Conservation (phyloP, 2,797 vertebrate genomes). For the Pangasius larnaudii region DNA sequence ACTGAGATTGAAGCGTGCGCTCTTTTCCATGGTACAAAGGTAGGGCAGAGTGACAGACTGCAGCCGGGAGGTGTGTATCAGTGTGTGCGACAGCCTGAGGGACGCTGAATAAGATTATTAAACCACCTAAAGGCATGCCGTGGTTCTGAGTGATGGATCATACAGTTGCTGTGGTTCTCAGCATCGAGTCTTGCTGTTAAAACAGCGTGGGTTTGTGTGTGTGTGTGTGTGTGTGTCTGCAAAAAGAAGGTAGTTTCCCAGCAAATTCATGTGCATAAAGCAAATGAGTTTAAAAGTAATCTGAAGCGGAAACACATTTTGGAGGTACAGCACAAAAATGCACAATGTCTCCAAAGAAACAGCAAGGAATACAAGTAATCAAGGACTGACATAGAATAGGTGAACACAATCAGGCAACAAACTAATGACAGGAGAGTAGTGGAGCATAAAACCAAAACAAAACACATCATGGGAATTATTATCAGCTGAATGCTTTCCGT, state of each 20-base stretch:
- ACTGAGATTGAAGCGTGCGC: conserved; percentile 26
- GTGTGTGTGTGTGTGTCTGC: neutral
- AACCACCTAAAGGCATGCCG: neutral
- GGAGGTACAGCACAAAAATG: neutral
- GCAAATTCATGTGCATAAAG: neutral
- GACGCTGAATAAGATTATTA: neutral
- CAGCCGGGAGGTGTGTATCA: neutral
- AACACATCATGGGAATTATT: neutral
- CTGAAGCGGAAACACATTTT: neutral
- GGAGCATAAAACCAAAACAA: neutral
- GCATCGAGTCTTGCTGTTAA: neutral
- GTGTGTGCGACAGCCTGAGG: neutral
- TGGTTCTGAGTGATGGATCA: neutral
- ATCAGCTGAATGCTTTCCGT: neutral
- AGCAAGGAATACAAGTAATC: neutral
- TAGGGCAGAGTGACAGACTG: conserved; percentile 6
- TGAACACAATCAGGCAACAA: neutral
- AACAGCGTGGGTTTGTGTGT: neutral
- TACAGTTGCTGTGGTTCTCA: no score
- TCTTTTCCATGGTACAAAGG: neutral
- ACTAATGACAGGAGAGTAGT: neutral
- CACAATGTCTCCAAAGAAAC: neutral
- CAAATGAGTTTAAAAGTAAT: neutral
- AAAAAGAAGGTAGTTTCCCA: neutral
- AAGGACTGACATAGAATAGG: neutral